Evolutionary conservation across 2,797 vertebrate genomes (phyloP), one percentile per base, ranked within the genome.

Genomic region (Aplochiton taeniatus): DNA sequence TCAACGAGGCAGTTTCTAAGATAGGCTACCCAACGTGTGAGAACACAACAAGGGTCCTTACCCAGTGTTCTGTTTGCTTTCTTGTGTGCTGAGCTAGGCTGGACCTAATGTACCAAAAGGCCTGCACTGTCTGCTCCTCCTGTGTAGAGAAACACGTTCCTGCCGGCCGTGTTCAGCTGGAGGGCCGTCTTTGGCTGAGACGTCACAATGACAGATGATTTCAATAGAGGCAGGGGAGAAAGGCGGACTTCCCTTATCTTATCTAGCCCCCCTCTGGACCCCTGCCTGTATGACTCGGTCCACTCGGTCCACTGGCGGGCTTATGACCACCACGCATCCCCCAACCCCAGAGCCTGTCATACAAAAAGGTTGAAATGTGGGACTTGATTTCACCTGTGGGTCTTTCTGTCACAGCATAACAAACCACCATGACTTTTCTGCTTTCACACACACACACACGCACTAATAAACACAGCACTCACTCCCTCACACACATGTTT

Each of bases 121-220:
- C 68, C 59, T 79, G 61, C 66, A 65, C 61, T n/a, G n/a, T n/a
- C n/a, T 43, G 58, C 58, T 54, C 54, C 69, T 66, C 72, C 42
- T 56, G 71, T 79, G 61, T 46, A 65, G 51, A 50, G 44, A 65
- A 16, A 60, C 61, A 78, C 31, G 31, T 31, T 31, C 31, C 31
- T 6, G 68, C 69, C 70, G 81, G 77, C 63, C 74, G 77, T 31
- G 31, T 31, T 6, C 31, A 3, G 31, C 31, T 31, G 31, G 31
- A 31, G 3, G 6, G 31, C 31, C 31, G 31, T 31, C 31, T 31
- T 31, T 31, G 31, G 31, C 31, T 6, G 31, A 31, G 31, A 31
- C 31, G 31, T 6, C 31, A 31, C 6, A 6, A 31, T 31, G 31
- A 31, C 31, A 3, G 31, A 31, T 31, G 31, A 31, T 31, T 6